phyloP scores from a whole-genome alignment of 2,113 vertebrate genomes.

The Sylvia atricapilla region DNA sequence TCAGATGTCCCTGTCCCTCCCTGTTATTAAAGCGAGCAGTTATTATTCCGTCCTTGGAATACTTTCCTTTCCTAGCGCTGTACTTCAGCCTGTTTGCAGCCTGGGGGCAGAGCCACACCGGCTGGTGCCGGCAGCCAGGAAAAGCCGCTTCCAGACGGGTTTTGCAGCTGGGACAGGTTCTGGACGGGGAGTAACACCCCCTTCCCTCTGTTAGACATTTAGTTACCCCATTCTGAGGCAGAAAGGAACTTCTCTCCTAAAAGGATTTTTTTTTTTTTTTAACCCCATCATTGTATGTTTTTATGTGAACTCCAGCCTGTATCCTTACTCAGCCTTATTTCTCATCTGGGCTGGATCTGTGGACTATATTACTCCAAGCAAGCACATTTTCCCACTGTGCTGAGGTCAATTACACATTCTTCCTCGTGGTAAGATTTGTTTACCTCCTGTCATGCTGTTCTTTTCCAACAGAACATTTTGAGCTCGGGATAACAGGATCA shows the following conservation, averaged over 20 bases:
- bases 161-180: background rate
- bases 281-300: background rate
- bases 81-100: constrained; percentile 21
- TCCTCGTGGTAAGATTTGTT: background rate
- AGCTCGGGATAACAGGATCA: background rate
- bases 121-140: background rate
- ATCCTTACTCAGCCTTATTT: background rate
- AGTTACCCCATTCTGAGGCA: background rate
- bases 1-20: background rate
- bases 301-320: background rate
- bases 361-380: background rate
- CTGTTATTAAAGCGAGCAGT: background rate
- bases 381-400: background rate
- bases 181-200: background rate
- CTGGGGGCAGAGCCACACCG: constrained; percentile 42
- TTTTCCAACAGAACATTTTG: background rate
- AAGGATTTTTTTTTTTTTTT: background rate
- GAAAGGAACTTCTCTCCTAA: background rate
- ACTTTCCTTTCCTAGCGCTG: background rate
- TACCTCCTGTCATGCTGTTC: background rate
- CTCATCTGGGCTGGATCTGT: background rate
- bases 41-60: background rate
- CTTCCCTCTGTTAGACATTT: background rate
- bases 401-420: background rate
- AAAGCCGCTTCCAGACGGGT: background rate